phyloP scores from a whole-genome alignment of 2,888 invertebrate genomes.

The Idaea dimidiata region DNA sequence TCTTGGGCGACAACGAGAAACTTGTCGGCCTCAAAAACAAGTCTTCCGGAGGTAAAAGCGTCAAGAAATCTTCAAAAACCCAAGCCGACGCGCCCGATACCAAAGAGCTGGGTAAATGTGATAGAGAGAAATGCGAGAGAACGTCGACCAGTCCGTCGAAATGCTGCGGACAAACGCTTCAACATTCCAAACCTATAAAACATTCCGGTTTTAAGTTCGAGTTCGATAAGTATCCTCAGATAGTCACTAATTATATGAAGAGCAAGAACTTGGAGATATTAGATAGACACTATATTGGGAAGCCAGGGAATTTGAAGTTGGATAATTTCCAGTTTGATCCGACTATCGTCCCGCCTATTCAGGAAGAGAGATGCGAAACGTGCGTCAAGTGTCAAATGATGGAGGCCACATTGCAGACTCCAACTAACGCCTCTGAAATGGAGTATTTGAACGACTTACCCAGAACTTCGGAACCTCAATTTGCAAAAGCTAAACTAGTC shows the following conservation, averaged over 20 bases:
- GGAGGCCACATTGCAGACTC: constrained; percentile 85
- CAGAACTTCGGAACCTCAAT: constrained; percentile 62
- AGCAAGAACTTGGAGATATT: constrained; percentile 85
- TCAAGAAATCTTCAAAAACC: constrained; percentile 64
- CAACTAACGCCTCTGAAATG: constrained; percentile 89
- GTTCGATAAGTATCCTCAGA: constrained; percentile 87
- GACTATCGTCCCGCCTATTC: constrained; percentile 67
- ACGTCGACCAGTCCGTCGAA: constrained; percentile 60
- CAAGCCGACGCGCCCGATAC: constrained; percentile 44
- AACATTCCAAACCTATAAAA: constrained; percentile 82
- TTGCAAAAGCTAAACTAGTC: constrained; percentile 57
- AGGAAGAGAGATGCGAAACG: constrained; percentile 75
- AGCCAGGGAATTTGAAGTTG: constrained; percentile 76
- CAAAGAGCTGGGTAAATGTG: constrained; percentile 40
- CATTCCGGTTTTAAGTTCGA: constrained; percentile 88
- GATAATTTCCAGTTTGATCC: constrained; percentile 77
- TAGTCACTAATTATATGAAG: constrained; percentile 88
- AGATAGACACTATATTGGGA: constrained; percentile 81
- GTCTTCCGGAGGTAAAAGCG: constrained; percentile 62
- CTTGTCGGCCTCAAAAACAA: constrained; percentile 83
- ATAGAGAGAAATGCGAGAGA: constrained; percentile 45
- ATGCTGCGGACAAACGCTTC: constrained; percentile 75
- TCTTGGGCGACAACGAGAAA: constrained; percentile 86
- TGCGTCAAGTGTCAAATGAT: constrained; percentile 77
- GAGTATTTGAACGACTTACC: constrained; percentile 75